Base-by-base conservation (phyloP, 92 coral and sea anemone genomes). In the Phenganax stokvisi region DNA sequence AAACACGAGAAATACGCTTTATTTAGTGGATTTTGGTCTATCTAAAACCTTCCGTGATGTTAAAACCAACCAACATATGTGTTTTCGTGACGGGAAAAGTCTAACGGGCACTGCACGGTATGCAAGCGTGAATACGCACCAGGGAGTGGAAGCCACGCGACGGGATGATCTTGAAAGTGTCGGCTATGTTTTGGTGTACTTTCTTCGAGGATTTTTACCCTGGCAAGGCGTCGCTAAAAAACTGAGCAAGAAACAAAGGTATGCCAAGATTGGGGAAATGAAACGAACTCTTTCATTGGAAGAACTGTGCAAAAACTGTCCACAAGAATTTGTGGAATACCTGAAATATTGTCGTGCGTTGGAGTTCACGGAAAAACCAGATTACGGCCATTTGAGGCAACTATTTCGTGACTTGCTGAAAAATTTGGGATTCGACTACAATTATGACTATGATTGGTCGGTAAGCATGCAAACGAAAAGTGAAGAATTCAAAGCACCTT, bases 211-310 rank as follows among this genome's bases (percentile, higher is more conserved):
- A 9, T 76, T 83, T 60, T 76, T 90, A 51, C 93, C 93, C 8
- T 90, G 93, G 93, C 93, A 90, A 59, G 93, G 93, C 59, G 89
- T 90, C 8, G 85, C 83, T 57, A 88, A 86, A 8, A 86, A 89
- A 28, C 89, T 68, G 16, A 87, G 86, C 73, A 83, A 84, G 51
- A 90, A 88, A 72, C 73, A 63, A 6, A 51, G 83, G 37, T 79
- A 79, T 54, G 17, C 74, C 17, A 56, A 81, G 83, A 88, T 90
- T 8, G 85, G 86, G 1, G 93, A 90, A 58, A 82, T 85, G 37
- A 90, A 90, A 61, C 82, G 81, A 3, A 70, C 86, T 5, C 72
- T 85, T 52, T 59, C 83, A 17, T 82, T 88, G 17, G 91, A 86
- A 51, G 80, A 85, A 60, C 88, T 90, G 57, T 90, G 93, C 68